Evolutionary conservation across 2,888 invertebrate species (phyloP).

Genomic region (Trachelus iudaicus): DNA sequence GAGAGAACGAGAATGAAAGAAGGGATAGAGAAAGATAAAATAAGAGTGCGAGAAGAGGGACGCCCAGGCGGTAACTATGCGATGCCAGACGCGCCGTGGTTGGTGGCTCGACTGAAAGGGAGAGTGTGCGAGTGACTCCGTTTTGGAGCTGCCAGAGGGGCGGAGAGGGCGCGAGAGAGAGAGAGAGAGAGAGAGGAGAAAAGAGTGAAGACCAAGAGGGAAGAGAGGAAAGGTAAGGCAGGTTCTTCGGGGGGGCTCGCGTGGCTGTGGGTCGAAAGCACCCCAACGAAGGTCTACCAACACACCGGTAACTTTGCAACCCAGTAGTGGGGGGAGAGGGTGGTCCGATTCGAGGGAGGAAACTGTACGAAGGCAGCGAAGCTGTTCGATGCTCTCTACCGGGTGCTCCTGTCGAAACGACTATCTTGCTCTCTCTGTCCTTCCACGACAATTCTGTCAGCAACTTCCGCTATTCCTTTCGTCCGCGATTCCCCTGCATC

Average conservation of each 20-base stretch:
- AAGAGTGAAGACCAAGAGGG: constrained; percentile 48
- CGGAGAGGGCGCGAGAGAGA: constrained; percentile 53
- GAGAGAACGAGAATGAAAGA: not conserved
- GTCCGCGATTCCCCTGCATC: too few relatives aligned
- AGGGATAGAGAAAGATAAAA: not conserved
- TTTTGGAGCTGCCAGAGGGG: not conserved
- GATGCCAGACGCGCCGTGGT: not conserved
- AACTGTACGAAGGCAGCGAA: not conserved
- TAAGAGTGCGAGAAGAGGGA: constrained; percentile 20
- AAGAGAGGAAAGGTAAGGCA: constrained; percentile 22
- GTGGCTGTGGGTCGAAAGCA: too few relatives aligned
- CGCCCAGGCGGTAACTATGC: constrained; percentile 4
- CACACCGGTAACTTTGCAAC: too few relatives aligned
- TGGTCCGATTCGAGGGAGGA: constrained; percentile 54
- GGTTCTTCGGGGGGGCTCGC: too few relatives aligned
- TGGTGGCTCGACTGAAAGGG: constrained; percentile 7
- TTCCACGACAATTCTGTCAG: not conserved
- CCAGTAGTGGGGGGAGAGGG: constrained; percentile 33
- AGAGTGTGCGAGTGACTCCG: constrained; percentile 3
- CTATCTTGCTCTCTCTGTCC: not conserved
- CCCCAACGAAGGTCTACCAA: too few relatives aligned
- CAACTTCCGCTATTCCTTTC: too few relatives aligned
- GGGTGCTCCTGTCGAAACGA: not conserved
- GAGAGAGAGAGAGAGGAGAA: constrained; percentile 67
- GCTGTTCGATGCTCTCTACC: not conserved